These are phyloP conservation scores for Trichechus manatus DNA, from an alignment of 2,113 vertebrate genomes.

Conservation along the genomic window DNA sequence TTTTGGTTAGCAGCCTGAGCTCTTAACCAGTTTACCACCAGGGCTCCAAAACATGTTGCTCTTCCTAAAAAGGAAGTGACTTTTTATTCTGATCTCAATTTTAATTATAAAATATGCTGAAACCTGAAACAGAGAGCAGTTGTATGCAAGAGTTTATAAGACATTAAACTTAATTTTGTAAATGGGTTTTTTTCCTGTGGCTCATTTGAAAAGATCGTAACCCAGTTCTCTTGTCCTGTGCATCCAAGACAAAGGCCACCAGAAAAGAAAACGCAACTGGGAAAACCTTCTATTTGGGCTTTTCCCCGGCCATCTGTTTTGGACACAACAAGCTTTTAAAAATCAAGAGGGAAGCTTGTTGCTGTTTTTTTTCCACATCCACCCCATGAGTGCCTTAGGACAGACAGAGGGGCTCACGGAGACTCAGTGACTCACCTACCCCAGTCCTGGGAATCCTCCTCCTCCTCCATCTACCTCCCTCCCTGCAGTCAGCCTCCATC, in stretches of 20 bases:
- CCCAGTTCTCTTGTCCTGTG: background rate
- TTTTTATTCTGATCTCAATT: background rate
- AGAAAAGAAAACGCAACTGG: accelerated
- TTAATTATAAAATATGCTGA: background rate
- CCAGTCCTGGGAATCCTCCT: no score
- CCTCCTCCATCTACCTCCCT: background rate
- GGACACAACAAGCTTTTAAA: background rate
- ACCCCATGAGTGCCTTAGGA: no score
- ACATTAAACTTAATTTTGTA: background rate
- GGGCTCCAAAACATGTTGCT: background rate
- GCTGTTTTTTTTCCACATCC: background rate
- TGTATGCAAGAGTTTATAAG: accelerated
- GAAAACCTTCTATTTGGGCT: background rate
- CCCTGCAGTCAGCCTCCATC: background rate
- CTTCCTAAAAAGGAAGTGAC: background rate
- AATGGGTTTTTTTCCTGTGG: no score
- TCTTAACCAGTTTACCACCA: no score
- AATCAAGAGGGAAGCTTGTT: background rate
- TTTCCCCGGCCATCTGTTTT: background rate
- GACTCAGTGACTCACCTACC: no score
- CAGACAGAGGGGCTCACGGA: no score
- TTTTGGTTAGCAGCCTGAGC: no score
- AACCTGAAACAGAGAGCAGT: background rate
- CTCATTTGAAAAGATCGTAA: background rate
- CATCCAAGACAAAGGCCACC: background rate